Evolutionary conservation across 2,888 invertebrate species (phyloP).

Genomic region (Tenthredo notha): DNA sequence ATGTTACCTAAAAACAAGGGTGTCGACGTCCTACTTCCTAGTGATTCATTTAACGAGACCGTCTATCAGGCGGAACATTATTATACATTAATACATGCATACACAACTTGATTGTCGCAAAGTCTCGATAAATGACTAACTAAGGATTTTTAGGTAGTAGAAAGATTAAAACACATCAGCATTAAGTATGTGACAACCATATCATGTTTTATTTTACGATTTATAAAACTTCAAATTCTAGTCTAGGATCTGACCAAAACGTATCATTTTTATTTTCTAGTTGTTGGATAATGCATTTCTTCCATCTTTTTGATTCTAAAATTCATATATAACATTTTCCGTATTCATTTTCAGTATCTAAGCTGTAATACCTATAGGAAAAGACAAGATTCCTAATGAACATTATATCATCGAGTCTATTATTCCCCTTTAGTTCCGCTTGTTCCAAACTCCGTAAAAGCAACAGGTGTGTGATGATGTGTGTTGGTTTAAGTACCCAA

Average conservation of each 20-base stretch:
- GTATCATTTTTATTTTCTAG: neutral
- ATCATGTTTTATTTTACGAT: neutral
- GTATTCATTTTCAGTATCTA: neutral
- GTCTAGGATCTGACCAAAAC: neutral
- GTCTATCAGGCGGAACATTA: neutral
- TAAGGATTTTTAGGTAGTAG: neutral
- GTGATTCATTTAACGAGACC: slow-evolving; percentile 25
- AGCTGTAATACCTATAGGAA: neutral
- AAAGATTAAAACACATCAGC: neutral
- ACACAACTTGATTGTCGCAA: neutral
- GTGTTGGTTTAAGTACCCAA: neutral
- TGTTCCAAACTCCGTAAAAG: neutral
- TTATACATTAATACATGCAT: neutral
- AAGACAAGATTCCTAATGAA: neutral
- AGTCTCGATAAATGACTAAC: neutral
- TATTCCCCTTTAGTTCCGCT: neutral
- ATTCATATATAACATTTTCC: neutral
- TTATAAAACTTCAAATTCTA: neutral
- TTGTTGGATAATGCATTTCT: neutral
- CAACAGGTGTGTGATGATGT: slow-evolving; percentile 18
- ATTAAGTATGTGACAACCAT: neutral
- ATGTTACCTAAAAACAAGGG: slow-evolving; percentile 8
- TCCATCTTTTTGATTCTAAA: neutral
- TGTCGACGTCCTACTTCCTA: neutral
- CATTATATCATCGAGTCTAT: slow-evolving; percentile 14